Base-by-base conservation (phyloP, 2,888 invertebrate genomes). In the Drosophila barbarae region DNA sequence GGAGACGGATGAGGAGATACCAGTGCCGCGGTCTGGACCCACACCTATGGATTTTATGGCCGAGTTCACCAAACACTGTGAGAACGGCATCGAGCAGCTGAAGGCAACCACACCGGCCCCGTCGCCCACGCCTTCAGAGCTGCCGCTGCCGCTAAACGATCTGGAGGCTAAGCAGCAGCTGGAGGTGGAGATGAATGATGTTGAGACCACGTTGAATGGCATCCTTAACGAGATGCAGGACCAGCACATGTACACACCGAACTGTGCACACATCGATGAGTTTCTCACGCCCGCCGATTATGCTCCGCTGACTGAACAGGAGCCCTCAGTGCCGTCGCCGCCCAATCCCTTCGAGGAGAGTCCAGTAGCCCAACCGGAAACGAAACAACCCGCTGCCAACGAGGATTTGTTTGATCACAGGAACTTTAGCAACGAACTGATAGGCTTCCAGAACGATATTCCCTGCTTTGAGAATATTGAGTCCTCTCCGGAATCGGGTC, bases 151-250 rank as follows among this genome's bases (percentile, higher is more conserved):
- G 9, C 38, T 71, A 2, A 64, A 64, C 30, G 68, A 68, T 50
- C 21, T 68, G 34, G 63, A 74, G 35, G 75, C 74, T 12, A 83
- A 80, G 10, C 75, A 83, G 21, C 77, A 80, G 47, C 51, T 85
- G 34, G 66, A 69, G 39, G 80, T 73, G 23, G 87, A 88, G 65
- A 87, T 87, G 69, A 83, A 84, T 13, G 85, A 88, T 69, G 85
- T 87, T 30, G 87, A 87, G 66, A 86, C 55, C 6, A 87, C 87
- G 0, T 46, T 87, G 15, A 86, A 87, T 60, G 87, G 87, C 39
- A 86, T 87, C 39, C 66, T 87, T 1, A 88, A 80, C 56, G 88
- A 87, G 66, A 87, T 87, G 85, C 86, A 87, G 56, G 88, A 88
- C 59, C 81, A 87, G 52, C 86, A 88, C 70, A 81, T 88, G 55